Evolutionary conservation across 1,140 invertebrate genomes (phyloP), one percentile per base, ranked within the genome.

Genomic region (Aphelenchoides besseyi): DNA sequence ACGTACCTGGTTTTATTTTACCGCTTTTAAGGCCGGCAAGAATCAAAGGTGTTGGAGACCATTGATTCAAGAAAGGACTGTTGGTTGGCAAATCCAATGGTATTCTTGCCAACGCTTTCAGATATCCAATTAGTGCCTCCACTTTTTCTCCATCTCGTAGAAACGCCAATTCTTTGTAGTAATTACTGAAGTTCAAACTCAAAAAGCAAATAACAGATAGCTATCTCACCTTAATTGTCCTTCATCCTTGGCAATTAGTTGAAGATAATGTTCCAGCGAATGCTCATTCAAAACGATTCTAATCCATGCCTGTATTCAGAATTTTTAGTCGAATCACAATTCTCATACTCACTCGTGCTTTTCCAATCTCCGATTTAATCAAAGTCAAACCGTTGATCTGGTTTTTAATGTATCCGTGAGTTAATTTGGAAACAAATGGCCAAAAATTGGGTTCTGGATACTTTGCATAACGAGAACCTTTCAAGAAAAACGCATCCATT

Each of bases 371-470:
- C 29, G 55, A 72, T 37, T 73, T 70, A n/a, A 83, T 85, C 67
- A 78, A 79, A 18, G 76, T 85, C 3, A 81, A 59, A 23, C 32
- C 37, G n/a, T 48, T 28, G 29, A 83, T 85, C 61, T 85, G 82
- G 23, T 52, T 72, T 26, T 71, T 77, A 12, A 82, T 80, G 37
- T 61, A 77, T 28, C 70, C 68, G 57, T 83, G 83, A 2, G 83
- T 75, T 48, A 79, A 85, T 62, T 83, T 84, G 18, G 83, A 83
- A 9, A 83, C 74, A 48, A 83, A 82, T 32, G 82, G 82, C 82
- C 82, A 83, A 48, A 83, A 85, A 54, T 83, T 83, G 23, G 82
- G 82, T 35, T 79, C 77, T 5, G 82, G 82, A 53, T 80, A 79
- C 62, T 82, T 85, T 18, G 74, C 75, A 70, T 83, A 77, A 32